Evolutionary conservation across 2,113 vertebrate genomes (phyloP).

Genomic region (Micromys minutus): DNA sequence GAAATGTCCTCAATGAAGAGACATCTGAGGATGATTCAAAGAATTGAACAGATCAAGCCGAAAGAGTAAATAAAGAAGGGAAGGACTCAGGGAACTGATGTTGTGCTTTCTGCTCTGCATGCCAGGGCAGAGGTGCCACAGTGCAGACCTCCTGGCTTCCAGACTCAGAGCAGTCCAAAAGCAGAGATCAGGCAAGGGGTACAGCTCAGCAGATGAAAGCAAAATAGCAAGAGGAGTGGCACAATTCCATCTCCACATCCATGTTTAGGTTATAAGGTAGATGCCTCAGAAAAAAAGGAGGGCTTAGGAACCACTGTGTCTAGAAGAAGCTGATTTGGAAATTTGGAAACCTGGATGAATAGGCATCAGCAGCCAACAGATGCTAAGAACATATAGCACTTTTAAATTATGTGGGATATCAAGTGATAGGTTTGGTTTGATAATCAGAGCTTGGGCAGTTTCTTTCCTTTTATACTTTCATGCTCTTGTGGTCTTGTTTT

Average conservation of each 20-base stretch:
- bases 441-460: not conserved
- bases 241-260: not conserved
- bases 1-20: not conserved
- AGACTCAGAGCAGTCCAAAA: not conserved
- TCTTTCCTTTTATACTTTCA: not conserved
- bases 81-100: not conserved
- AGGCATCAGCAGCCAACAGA: not conserved
- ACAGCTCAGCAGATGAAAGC: not conserved
- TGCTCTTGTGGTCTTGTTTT: not conserved
- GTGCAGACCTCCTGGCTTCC: not conserved
- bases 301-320: too few species aligned
- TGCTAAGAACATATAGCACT: not conserved
- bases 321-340: not conserved
- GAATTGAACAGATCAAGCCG: not conserved
- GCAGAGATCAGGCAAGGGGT: too few species aligned
- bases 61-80: not conserved
- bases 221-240: not conserved
- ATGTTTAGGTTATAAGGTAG: not conserved
- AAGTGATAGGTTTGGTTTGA: too few species aligned
- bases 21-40: not conserved
- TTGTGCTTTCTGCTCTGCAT: not conserved
- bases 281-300: too few species aligned
- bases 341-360: not conserved
- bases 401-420: not conserved
- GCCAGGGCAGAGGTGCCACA: not conserved